Evolutionary conservation across 2,888 invertebrate genomes (phyloP).

Genomic region (Eulithis prunata): DNA sequence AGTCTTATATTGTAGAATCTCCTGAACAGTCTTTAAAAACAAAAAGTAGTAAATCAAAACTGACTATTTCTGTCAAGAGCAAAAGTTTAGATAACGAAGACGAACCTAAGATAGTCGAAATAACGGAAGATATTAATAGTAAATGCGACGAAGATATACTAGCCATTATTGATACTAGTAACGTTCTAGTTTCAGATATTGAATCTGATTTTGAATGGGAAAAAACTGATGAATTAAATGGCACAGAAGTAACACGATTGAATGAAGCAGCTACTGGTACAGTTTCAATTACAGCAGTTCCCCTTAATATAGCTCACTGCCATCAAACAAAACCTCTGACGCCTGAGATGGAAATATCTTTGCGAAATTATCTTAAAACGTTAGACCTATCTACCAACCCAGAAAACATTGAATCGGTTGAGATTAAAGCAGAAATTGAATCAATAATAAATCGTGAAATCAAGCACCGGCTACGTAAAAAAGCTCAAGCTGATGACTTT

Average conservation of each 20-base stretch:
- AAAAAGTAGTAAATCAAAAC: constrained; percentile 55
- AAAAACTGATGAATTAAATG: constrained; percentile 70
- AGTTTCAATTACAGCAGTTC: constrained; percentile 70
- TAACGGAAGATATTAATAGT: constrained; percentile 59
- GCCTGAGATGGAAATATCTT: constrained; percentile 83
- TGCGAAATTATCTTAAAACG: constrained; percentile 83
- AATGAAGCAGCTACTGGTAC: constrained; percentile 64
- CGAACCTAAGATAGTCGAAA: constrained; percentile 72
- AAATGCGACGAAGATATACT: constrained; percentile 56
- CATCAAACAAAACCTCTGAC: constrained; percentile 74
- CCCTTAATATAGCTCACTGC: constrained; percentile 72
- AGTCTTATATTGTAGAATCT: constrained; percentile 72
- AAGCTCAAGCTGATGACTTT: constrained; percentile 71
- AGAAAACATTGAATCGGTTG: constrained; percentile 62
- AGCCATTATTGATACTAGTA: constrained; percentile 73
- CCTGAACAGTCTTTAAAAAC: constrained; percentile 65
- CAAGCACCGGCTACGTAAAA: constrained; percentile 70
- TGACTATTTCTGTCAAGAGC: constrained; percentile 67
- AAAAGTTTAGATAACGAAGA: constrained; percentile 81
- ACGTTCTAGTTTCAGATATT: constrained; percentile 85
- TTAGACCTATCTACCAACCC: constrained; percentile 82
- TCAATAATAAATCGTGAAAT: constrained; percentile 75
- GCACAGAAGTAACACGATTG: constrained; percentile 46
- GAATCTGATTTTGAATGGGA: constrained; percentile 87
- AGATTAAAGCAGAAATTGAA: constrained; percentile 77